Conservation (phyloP, 2,888 invertebrate species). For the Napeogenes sylphis region DNA sequence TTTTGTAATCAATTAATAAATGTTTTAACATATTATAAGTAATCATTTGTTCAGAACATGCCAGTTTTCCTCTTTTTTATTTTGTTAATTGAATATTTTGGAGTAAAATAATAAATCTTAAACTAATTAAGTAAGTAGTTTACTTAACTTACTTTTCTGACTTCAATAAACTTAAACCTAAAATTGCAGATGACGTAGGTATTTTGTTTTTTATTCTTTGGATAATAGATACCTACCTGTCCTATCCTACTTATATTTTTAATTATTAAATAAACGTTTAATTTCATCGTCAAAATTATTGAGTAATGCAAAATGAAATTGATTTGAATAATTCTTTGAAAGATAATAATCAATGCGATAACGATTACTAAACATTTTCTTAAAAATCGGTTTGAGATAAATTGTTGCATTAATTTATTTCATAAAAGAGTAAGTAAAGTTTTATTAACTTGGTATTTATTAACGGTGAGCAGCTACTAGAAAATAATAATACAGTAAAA, state of each 20-base stretch:
- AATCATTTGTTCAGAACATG: background rate
- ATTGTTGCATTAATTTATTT: background rate
- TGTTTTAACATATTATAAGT: conserved; percentile 8
- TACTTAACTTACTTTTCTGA: no score
- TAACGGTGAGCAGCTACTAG: background rate
- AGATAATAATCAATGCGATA: background rate
- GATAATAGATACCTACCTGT: no score
- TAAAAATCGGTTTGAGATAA: conserved; percentile 1
- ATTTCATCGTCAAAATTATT: background rate
- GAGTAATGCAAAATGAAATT: background rate
- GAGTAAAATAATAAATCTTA: no score
- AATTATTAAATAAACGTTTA: no score
- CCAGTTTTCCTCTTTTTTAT: no score
- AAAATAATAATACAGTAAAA: no score
- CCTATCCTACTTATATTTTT: no score
- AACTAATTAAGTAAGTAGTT: no score
- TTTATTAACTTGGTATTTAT: background rate
- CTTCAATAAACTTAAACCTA: no score
- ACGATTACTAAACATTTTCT: background rate
- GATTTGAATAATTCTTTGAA: background rate
- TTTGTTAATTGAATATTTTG: no score
- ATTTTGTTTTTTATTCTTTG: no score
- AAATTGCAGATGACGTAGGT: no score
- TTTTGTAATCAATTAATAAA: conserved; percentile 33
- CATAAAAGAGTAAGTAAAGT: conserved; percentile 2